These are phyloP conservation scores for Chelon labrosus DNA, from an alignment of 2,797 vertebrate genomes.

Conservation along the genomic window DNA sequence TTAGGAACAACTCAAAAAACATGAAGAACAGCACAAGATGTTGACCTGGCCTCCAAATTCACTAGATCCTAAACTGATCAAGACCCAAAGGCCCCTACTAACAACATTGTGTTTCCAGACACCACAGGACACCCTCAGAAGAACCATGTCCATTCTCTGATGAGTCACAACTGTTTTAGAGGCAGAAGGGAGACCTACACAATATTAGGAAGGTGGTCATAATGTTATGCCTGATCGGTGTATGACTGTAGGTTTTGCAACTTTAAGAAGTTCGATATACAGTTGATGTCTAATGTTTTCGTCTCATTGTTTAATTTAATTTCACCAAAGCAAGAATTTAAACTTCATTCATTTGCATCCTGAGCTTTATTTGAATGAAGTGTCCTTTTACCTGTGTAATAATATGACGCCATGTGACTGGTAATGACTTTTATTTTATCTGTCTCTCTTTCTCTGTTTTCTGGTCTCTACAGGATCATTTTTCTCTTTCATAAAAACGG, in stretches of 20 bases:
- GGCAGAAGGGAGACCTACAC: no score
- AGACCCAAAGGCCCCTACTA: no score
- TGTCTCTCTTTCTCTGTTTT: conserved; percentile 6
- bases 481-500: conserved; percentile 95
- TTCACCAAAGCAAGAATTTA: neutral
- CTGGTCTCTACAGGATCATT: conserved; percentile 85
- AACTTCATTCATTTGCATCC: neutral
- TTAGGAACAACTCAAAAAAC: no score
- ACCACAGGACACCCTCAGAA: no score
- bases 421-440: neutral
- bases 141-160: no score
- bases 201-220: no score
- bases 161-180: no score
- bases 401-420: neutral
- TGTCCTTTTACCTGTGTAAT: neutral
- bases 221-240: no score
- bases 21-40: no score
- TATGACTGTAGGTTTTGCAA: neutral
- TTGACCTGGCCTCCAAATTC: no score
- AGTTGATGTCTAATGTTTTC: neutral
- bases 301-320: neutral
- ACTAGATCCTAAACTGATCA: no score
- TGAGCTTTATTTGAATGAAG: neutral
- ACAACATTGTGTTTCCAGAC: no score
- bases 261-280: neutral